Evolutionary conservation across 2,888 invertebrate genomes (phyloP).

Genomic region (Micropterix aruncella): DNA sequence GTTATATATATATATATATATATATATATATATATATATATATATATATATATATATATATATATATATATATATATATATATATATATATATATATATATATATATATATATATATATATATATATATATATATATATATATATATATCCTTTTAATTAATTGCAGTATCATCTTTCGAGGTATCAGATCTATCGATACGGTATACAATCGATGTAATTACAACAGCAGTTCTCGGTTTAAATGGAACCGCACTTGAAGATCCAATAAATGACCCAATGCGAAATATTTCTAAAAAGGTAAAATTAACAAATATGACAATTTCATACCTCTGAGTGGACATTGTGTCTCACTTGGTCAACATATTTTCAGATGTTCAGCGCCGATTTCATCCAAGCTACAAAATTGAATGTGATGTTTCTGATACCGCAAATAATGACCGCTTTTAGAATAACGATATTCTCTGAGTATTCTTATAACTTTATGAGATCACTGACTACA

Average conservation of each 20-base stretch:
- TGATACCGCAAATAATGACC: constrained; percentile 6
- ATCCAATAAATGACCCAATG: constrained; percentile 6
- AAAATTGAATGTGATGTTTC: constrained; percentile 5
- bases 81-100: no score
- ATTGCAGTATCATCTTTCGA: no score
- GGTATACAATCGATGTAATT: constrained; percentile 13
- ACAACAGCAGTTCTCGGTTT: constrained; percentile 15
- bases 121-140: no score
- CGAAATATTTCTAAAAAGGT: constrained; percentile 5
- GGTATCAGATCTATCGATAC: neutral
- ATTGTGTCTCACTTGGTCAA: no score
- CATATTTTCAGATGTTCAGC: constrained; percentile 5
- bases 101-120: no score
- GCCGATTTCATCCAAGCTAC: constrained; percentile 2
- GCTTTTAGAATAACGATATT: constrained; percentile 4
- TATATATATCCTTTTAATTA: no score
- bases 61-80: no score
- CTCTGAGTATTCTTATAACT: constrained; percentile 8
- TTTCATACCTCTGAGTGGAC: no score
- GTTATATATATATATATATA: no score
- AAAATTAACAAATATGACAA: neutral
- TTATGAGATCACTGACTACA: constrained; percentile 11
- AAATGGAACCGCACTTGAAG: constrained; percentile 6
- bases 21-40: no score
- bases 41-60: no score